Evolutionary conservation across 64 coral and sea anemone species (phyloP).

Genomic region (Exaiptasia diaphana): DNA sequence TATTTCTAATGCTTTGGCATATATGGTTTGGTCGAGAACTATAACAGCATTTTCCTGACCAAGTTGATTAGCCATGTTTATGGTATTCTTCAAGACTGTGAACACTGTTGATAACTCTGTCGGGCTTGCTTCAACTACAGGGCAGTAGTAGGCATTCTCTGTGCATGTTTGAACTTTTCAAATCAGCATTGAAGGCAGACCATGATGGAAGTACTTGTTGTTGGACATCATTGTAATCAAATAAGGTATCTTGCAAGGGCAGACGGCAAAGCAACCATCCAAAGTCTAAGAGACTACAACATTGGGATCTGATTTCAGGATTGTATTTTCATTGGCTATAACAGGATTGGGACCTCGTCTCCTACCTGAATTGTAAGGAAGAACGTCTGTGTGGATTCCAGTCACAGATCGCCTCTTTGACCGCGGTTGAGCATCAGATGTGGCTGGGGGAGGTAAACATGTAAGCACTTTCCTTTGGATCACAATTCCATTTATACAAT

Average conservation of each 20-base stretch:
- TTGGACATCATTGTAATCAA: neutral
- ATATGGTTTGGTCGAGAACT: neutral
- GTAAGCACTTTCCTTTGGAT: slow-evolving; percentile 4
- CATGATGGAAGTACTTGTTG: slow-evolving; percentile 19
- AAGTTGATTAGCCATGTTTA: neutral
- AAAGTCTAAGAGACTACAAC: slow-evolving; percentile 1
- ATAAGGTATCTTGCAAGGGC: neutral
- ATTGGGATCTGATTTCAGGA: neutral
- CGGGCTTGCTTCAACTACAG: slow-evolving; percentile 14
- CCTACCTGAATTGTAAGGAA: neutral
- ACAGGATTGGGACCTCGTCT: slow-evolving; percentile 11
- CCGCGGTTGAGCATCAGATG: neutral
- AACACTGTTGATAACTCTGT: neutral
- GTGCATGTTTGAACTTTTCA: neutral
- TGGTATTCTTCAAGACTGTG: neutral
- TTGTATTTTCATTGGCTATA: neutral
- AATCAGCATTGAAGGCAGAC: neutral
- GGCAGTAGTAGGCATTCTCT: neutral
- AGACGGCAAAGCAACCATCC: slow-evolving; percentile 7
- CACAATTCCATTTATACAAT: slow-evolving; percentile 38
- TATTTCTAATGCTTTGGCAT: neutral
- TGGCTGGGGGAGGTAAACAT: neutral
- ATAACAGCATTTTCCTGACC: neutral
- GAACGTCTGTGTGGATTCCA: neutral
- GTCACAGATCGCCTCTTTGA: neutral